Conservation (phyloP, 1,140 invertebrate species). For the Pogonomyrmex californicus region DNA sequence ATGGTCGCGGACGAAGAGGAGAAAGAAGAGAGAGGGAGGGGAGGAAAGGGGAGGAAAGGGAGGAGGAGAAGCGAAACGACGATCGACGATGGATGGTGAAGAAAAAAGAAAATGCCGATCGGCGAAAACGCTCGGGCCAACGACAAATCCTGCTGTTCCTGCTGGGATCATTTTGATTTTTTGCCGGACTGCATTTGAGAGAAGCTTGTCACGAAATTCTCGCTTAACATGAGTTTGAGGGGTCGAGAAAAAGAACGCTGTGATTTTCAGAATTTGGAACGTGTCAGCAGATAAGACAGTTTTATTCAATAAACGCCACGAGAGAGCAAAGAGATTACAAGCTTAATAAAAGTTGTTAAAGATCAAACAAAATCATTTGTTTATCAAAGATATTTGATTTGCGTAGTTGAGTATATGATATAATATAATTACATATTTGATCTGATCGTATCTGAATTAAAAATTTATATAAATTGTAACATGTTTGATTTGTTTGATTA, state of each 20-base stretch:
- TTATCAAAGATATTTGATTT: background rate
- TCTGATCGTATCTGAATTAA: background rate
- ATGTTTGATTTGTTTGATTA: background rate
- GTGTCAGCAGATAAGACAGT: background rate
- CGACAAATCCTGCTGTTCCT: constrained; percentile 39
- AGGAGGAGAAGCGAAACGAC: constrained; percentile 39
- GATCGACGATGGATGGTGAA: constrained; percentile 47
- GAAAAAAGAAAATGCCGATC: constrained; percentile 59
- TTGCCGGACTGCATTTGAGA: constrained; percentile 18
- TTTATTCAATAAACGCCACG: background rate
- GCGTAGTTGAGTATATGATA: background rate
- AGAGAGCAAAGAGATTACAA: background rate
- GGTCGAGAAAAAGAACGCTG: background rate
- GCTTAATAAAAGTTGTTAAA: background rate
- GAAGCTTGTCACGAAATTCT: constrained; percentile 26
- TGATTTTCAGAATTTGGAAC: constrained; percentile 18
- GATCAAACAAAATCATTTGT: background rate
- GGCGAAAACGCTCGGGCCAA: constrained; percentile 49
- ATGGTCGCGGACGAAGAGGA: constrained; percentile 66
- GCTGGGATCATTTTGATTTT: constrained; percentile 47
- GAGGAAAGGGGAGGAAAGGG: background rate
- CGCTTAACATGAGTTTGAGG: constrained; percentile 14
- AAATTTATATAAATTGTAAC: background rate
- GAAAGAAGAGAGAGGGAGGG: background rate
- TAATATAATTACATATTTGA: background rate